These are phyloP conservation scores for Sphaerolaimus hirsutus DNA, from an alignment of 2,888 invertebrate genomes.

Conservation along the genomic window DNA sequence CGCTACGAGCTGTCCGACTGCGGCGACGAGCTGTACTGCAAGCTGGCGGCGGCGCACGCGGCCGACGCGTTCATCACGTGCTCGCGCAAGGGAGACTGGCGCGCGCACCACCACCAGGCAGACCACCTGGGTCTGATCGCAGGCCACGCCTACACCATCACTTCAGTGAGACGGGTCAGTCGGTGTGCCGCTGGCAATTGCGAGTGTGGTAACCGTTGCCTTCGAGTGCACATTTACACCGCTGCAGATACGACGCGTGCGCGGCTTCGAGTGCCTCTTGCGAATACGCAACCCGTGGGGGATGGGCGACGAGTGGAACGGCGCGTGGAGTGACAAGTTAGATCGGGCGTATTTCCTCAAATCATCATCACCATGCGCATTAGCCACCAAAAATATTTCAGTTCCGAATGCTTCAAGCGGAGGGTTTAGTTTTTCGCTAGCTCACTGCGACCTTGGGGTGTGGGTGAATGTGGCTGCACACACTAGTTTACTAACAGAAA, in stretches of 20 bases:
- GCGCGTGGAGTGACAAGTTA: constrained; percentile 31
- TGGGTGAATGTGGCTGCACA: too few species aligned
- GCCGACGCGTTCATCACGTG: constrained; percentile 30
- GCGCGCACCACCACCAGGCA: constrained; percentile 17
- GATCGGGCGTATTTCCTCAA: neutral
- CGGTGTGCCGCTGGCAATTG: neutral
- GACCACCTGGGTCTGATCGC: constrained; percentile 29
- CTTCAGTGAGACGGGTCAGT: constrained; percentile 27
- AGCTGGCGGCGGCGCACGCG: constrained; percentile 23
- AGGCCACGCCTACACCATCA: constrained; percentile 32
- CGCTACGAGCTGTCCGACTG: constrained; percentile 1
- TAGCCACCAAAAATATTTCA: too few species aligned
- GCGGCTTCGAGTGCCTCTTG: constrained; percentile 21
- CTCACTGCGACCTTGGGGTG: too few species aligned
- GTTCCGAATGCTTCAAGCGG: too few species aligned
- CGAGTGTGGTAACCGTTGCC: neutral
- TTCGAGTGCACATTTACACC: neutral
- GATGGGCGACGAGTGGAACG: constrained; percentile 31
- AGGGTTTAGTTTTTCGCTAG: too few species aligned
- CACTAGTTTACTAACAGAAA: too few species aligned
- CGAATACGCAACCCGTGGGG: constrained; percentile 32
- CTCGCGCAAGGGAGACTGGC: constrained; percentile 29
- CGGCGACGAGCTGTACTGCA: constrained; percentile 23
- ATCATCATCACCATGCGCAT: too few species aligned
- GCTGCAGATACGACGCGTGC: neutral